phyloP scores from a whole-genome alignment of 2,888 invertebrate genomes.

The Aproaerema taeniolella region DNA sequence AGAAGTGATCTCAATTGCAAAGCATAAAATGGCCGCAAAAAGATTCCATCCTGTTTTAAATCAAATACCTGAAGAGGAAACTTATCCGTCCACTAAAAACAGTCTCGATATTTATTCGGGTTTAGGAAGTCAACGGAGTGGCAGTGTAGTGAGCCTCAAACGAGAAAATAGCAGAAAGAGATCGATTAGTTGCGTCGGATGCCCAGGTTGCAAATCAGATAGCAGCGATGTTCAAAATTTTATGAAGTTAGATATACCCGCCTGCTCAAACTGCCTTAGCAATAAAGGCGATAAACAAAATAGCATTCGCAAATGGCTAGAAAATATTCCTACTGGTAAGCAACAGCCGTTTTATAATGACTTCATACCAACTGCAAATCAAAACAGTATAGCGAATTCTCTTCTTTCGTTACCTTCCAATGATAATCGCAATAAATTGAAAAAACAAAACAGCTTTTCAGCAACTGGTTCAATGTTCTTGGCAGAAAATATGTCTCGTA shows the following conservation, averaged over 20 bases:
- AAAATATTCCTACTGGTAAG: slow-evolving; percentile 79
- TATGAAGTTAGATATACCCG: slow-evolving; percentile 58
- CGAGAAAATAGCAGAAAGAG: slow-evolving; percentile 79
- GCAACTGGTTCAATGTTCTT: slow-evolving; percentile 38
- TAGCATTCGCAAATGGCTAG: slow-evolving; percentile 86
- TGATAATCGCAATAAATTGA: slow-evolving; percentile 42
- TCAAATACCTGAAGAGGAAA: slow-evolving; percentile 89
- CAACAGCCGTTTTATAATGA: slow-evolving; percentile 44
- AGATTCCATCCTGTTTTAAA: slow-evolving; percentile 86
- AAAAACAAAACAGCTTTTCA: slow-evolving; percentile 59
- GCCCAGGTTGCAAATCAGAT: slow-evolving; percentile 79
- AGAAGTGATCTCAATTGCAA: slow-evolving; percentile 93
- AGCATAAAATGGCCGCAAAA: slow-evolving; percentile 91
- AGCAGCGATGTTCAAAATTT: slow-evolving; percentile 49
- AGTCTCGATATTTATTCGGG: slow-evolving; percentile 66
- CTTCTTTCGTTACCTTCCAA: slow-evolving; percentile 48
- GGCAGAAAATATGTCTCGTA: slow-evolving; percentile 38
- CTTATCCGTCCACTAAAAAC: slow-evolving; percentile 62
- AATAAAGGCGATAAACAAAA: slow-evolving; percentile 83
- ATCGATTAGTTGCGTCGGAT: slow-evolving; percentile 76
- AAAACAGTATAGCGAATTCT: slow-evolving; percentile 47
- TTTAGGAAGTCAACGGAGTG: slow-evolving; percentile 71
- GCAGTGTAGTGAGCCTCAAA: slow-evolving; percentile 77
- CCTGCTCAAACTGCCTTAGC: slow-evolving; percentile 73
- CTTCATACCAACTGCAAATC: slow-evolving; percentile 33